Percentiles rank a stretch among this genome's conserved stretches.
Evolutionary conservation across 2,797 vertebrate genomes (phyloP).

Genomic region (Rallus crepitans): DNA sequence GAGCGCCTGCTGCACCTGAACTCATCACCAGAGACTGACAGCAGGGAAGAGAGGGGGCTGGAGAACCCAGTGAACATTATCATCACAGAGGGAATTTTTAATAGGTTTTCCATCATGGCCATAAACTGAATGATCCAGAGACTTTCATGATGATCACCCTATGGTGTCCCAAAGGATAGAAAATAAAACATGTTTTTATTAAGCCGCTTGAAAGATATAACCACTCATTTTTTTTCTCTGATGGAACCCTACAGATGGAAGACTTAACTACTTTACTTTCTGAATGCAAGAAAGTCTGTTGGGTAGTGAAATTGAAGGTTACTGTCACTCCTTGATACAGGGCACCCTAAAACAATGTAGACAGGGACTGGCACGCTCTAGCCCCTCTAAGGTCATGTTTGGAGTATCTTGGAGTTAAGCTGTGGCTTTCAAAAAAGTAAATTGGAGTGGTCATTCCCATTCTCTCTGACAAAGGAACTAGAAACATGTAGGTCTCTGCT

Average conservation of each 20-base stretch:
- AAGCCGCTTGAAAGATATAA: constrained; percentile 47
- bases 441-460: not conserved
- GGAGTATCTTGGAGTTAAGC: not conserved
- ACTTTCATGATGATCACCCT: constrained; percentile 10
- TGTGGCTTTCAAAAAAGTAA: not conserved
- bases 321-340: not conserved
- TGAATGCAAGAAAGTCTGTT: not conserved
- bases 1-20: constrained; percentile 33
- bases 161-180: constrained; percentile 1
- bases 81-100: not conserved
- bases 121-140: constrained; percentile 5
- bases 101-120: constrained; percentile 56
- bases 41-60: not conserved
- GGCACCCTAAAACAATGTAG: not conserved
- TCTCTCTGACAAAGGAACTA: not conserved
- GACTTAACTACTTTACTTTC: not conserved
- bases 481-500: not conserved
- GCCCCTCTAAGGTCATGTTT: not conserved
- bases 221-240: constrained; percentile 21
- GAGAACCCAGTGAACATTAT: not conserved
- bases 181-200: constrained; percentile 70
- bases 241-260: not conserved
- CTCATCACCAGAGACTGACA: constrained; percentile 4
- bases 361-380: not conserved
- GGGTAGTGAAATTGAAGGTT: not conserved